These are phyloP conservation scores for Thermophis baileyi DNA, from an alignment of 2,113 vertebrate species.

Conservation along the genomic window DNA sequence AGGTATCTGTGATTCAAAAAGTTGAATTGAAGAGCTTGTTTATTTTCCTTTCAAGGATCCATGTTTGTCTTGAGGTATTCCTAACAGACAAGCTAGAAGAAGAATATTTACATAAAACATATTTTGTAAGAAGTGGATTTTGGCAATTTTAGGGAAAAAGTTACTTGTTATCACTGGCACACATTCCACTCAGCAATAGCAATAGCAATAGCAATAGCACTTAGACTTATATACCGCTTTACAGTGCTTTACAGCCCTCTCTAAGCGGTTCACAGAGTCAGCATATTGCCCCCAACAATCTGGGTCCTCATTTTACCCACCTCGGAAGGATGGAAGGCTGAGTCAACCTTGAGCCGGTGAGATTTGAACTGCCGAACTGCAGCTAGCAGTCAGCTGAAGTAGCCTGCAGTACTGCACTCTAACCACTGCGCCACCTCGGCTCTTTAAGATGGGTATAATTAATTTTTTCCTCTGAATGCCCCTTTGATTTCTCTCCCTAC, in stretches of 20 bases:
- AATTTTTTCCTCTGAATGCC: background rate
- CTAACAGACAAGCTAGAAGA: constrained; percentile 48
- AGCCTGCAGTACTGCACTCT: too few species aligned
- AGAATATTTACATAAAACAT: constrained; percentile 56
- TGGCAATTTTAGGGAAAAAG: background rate
- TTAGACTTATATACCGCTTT: too few species aligned
- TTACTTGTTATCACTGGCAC: background rate
- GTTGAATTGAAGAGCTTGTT: constrained; percentile 63
- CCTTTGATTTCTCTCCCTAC: constrained; percentile 49
- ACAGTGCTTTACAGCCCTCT: too few species aligned
- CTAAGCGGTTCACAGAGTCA: too few species aligned
- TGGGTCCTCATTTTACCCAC: too few species aligned
- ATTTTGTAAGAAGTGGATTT: background rate
- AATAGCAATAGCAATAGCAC: too few species aligned
- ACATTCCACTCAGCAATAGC: background rate
- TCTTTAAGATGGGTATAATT: background rate
- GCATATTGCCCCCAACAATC: too few species aligned
- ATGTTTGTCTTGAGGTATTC: constrained; percentile 53
- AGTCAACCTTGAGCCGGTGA: too few species aligned
- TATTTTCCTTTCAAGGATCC: constrained; percentile 45
- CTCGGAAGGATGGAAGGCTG: too few species aligned
- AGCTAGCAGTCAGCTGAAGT: too few species aligned
- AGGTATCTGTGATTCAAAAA: constrained; percentile 58
- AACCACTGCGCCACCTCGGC: too few species aligned
- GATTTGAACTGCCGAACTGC: too few species aligned